Conservation (phyloP, 2,888 invertebrate species). For the Silvanus unidentatus region DNA sequence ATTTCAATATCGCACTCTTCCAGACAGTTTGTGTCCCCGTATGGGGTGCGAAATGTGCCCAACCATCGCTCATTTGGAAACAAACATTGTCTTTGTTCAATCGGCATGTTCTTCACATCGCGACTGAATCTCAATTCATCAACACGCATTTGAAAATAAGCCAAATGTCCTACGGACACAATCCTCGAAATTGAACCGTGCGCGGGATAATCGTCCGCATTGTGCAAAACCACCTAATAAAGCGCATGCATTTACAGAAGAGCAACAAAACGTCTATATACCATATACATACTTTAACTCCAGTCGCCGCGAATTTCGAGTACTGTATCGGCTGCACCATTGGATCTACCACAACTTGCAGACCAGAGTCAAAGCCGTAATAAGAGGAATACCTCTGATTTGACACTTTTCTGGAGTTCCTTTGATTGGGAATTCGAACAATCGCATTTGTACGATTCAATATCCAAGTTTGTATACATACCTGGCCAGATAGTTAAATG, state of each 20-base stretch:
- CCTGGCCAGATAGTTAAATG: constrained; percentile 37
- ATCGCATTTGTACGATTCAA: too few relatives aligned
- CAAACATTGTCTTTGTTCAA: constrained; percentile 33
- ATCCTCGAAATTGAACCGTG: constrained; percentile 19
- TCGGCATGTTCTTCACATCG: constrained; percentile 24
- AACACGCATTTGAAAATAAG: constrained; percentile 27
- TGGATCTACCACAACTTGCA: constrained; percentile 33
- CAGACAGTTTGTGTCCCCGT: constrained; percentile 37
- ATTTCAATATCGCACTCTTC: constrained; percentile 29
- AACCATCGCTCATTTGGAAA: constrained; percentile 24
- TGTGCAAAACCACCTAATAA: constrained; percentile 32
- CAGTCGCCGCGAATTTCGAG: constrained; percentile 23
- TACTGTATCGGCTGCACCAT: constrained; percentile 22
- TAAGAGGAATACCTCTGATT: constrained; percentile 13
- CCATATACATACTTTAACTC: constrained; percentile 30
- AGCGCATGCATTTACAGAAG: neutral
- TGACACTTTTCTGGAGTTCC: too few relatives aligned
- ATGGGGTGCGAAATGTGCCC: constrained; percentile 27
- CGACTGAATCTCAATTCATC: constrained; percentile 27
- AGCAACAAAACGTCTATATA: neutral
- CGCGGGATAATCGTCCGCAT: constrained; percentile 32
- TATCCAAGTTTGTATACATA: too few relatives aligned
- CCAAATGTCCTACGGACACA: constrained; percentile 20
- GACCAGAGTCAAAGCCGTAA: constrained; percentile 33
- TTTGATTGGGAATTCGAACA: constrained; percentile 3